Percentiles rank a stretch among this genome's conserved stretches.
phyloP scores from a whole-genome alignment of 2,797 vertebrate genomes.

The Betta splendens region DNA sequence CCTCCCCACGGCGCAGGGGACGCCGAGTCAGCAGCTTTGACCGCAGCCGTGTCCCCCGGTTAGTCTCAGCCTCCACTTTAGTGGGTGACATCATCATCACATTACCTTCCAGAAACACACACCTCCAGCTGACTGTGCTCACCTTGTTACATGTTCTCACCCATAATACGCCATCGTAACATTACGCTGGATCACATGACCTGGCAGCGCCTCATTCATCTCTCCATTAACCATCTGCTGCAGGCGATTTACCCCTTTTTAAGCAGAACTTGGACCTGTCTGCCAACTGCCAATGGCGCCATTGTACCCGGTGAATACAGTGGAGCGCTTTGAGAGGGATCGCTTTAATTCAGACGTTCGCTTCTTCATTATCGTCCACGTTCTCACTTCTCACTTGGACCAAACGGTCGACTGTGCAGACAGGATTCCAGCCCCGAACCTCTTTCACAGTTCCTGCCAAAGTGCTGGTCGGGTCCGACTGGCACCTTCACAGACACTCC shows the following conservation, averaged over 20 bases:
- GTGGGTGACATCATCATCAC: conserved; percentile 13
- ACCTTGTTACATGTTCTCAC: conserved; percentile 1
- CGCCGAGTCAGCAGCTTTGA: conserved; percentile 58
- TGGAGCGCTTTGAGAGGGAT: conserved; percentile 43
- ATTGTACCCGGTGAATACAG: conserved; percentile 38
- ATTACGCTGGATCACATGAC: conserved; percentile 13
- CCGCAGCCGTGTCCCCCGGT: conserved; percentile 28
- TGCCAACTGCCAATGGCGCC: conserved; percentile 38
- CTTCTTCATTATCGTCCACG: conserved; percentile 34
- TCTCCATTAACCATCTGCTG: conserved; percentile 43
- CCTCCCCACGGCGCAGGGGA: conserved; percentile 30
- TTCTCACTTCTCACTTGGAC: conserved; percentile 11
- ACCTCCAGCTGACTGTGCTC: neutral
- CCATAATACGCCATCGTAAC: conserved; percentile 16
- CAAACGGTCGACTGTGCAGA: conserved; percentile 20
- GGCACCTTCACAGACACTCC: neutral
- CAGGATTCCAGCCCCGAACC: conserved; percentile 18
- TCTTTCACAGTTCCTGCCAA: conserved; percentile 32
- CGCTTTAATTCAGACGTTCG: conserved; percentile 32
- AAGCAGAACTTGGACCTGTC: conserved; percentile 31
- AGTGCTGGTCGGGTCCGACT: conserved; percentile 12
- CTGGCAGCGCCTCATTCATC: conserved; percentile 20
- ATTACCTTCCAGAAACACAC: neutral
- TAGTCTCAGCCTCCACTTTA: conserved; percentile 24
- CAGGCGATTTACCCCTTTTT: conserved; percentile 16